A percentile compares a stretch with the other conserved stretches of the same genome.
phyloP scores from a whole-genome alignment of 2,888 invertebrate genomes.

The Thumatha senex region DNA sequence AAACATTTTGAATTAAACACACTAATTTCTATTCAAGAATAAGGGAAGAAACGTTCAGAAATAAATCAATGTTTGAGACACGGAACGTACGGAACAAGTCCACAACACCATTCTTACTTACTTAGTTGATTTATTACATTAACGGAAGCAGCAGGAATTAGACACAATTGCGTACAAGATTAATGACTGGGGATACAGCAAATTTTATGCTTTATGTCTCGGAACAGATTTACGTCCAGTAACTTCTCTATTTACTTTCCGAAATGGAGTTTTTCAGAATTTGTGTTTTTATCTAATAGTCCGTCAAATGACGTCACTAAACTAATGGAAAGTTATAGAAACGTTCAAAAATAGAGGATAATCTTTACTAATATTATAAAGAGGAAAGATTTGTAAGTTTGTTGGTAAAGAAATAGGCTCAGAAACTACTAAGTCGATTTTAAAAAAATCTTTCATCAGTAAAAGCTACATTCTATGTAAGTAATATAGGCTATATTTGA shows the following conservation, averaged over 20 bases:
- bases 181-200: slow-evolving; percentile 61
- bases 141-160: slow-evolving; percentile 65
- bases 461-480: too few relatives aligned
- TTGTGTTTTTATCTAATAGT: neutral
- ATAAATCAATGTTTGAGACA: slow-evolving; percentile 28
- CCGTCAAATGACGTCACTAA: neutral
- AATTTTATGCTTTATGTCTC: slow-evolving; percentile 59
- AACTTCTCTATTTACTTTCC: slow-evolving; percentile 21
- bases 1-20: neutral
- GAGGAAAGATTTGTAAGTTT: too few relatives aligned
- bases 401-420: too few relatives aligned
- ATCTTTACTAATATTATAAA: too few relatives aligned
- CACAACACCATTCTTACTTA: slow-evolving; percentile 38
- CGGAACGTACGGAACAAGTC: slow-evolving; percentile 24
- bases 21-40: neutral
- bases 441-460: too few relatives aligned
- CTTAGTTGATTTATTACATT: slow-evolving; percentile 67
- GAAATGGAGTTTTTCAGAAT: slow-evolving; percentile 4
- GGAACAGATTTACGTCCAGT: slow-evolving; percentile 46
- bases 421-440: too few relatives aligned
- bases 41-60: slow-evolving; percentile 13
- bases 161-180: slow-evolving; percentile 70
- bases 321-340: neutral
- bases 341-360: too few relatives aligned
- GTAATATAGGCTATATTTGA: too few relatives aligned